phyloP scores from a whole-genome alignment of 2,113 vertebrate genomes.

The Suricata suricatta region DNA sequence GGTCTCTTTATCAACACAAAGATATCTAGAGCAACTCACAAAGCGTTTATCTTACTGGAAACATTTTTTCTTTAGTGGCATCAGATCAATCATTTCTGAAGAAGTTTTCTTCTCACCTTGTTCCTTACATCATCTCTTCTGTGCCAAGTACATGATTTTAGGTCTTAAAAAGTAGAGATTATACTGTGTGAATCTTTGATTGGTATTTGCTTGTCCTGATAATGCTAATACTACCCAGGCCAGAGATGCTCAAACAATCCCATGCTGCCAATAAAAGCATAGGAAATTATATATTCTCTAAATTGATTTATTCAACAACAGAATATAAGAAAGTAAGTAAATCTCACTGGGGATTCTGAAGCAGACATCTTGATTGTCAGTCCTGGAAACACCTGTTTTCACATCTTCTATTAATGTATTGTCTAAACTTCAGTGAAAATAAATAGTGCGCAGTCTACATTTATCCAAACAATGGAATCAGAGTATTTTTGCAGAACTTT shows the following conservation, averaged over 20 bases:
- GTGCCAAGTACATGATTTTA: neutral
- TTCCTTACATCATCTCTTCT: neutral
- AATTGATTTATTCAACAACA: neutral
- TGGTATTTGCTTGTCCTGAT: neutral
- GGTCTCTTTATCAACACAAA: neutral
- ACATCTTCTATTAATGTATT: slow-evolving; percentile 26
- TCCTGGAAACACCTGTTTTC: neutral
- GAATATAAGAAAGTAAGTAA: slow-evolving; percentile 15
- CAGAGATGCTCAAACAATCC: neutral
- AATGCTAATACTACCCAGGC: neutral
- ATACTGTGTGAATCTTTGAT: neutral
- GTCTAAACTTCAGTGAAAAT: slow-evolving; percentile 3
- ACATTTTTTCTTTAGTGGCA: neutral
- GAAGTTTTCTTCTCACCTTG: neutral
- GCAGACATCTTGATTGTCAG: neutral
- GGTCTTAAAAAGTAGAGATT: neutral
- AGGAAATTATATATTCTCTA: slow-evolving; percentile 14
- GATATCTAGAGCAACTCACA: neutral
- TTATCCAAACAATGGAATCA: neutral
- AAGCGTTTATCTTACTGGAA: neutral
- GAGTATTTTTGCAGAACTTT: neutral
- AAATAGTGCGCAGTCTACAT: neutral
- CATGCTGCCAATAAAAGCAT: neutral
- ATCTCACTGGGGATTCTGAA: neutral
- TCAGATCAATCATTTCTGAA: neutral